Evolutionary conservation across 2,888 invertebrate species (phyloP).

Genomic region (Muscina levida): DNA sequence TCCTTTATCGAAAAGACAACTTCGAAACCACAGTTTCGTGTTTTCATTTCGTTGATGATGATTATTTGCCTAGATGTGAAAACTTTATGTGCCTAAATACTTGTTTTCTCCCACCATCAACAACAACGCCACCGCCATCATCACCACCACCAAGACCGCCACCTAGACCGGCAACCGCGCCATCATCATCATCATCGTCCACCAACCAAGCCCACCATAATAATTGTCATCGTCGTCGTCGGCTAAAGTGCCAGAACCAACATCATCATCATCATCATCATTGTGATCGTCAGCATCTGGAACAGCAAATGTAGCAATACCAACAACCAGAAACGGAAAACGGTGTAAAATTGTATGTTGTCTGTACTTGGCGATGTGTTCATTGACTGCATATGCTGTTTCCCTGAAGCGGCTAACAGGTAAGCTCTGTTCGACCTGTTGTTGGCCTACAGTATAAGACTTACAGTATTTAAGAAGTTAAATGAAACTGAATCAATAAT

Average conservation of each 20-base stretch:
- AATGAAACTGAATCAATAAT: slow-evolving; percentile 30
- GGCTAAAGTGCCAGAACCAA: neutral
- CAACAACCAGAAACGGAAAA: slow-evolving; percentile 47
- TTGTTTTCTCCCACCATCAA: slow-evolving; percentile 63
- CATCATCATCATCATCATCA: slow-evolving; percentile 19
- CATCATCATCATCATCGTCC: slow-evolving; percentile 27
- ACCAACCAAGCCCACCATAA: neutral
- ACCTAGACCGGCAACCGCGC: slow-evolving; percentile 20
- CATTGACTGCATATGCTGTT: slow-evolving; percentile 44
- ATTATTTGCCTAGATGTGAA: slow-evolving; percentile 57
- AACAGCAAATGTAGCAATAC: neutral
- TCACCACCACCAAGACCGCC: slow-evolving; percentile 22
- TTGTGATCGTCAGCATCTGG: neutral
- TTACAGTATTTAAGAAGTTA: neutral
- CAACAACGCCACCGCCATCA: neutral
- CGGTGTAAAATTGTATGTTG: slow-evolving; percentile 56
- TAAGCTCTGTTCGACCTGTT: neutral
- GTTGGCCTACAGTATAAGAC: neutral
- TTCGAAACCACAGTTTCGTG: slow-evolving; percentile 14
- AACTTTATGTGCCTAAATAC: slow-evolving; percentile 58
- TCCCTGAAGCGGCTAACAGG: neutral
- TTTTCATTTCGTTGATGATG: slow-evolving; percentile 6
- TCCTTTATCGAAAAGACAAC: neutral
- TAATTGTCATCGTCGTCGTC: neutral
- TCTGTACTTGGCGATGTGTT: slow-evolving; percentile 41